Percentiles rank a stretch among this genome's conserved stretches.
Conservation (phyloP, 2,113 vertebrate species). For the Cavia porcellus region DNA sequence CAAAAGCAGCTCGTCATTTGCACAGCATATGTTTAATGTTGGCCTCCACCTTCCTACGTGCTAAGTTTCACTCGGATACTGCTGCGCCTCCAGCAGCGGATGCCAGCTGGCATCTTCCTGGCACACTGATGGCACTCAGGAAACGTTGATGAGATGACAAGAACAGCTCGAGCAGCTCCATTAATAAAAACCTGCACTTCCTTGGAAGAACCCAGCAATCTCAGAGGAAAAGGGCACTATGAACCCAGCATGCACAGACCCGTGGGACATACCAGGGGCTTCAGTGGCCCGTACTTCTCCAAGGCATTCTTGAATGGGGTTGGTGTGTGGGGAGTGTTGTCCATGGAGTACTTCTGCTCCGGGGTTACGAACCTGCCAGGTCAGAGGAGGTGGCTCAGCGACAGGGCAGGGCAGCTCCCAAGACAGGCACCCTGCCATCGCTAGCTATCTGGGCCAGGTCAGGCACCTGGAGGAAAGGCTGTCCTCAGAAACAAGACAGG, state of each 20-base stretch:
- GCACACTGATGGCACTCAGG: neutral
- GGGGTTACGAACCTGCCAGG: slow-evolving; percentile 95
- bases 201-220: neutral
- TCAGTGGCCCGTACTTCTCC: slow-evolving; percentile 96
- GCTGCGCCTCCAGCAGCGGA: neutral
- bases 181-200: neutral
- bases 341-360: slow-evolving; percentile 94
- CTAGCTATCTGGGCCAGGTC: neutral
- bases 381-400: neutral
- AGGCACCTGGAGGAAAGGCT: neutral
- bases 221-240: neutral
- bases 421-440: neutral
- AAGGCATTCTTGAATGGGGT: slow-evolving; percentile 98
- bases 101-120: neutral
- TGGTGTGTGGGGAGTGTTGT: slow-evolving; percentile 94
- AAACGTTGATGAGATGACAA: neutral
- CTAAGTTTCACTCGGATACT: neutral
- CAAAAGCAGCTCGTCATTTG: neutral
- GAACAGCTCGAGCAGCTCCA: neutral
- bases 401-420: no score
- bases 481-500: neutral
- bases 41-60: neutral
- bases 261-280: slow-evolving; percentile 91
- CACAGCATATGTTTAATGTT: no score
- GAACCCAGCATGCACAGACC: fast-evolving